A percentile compares a stretch with the other conserved stretches of the same genome.
phyloP scores from a whole-genome alignment of 2,797 vertebrate genomes.

The Mormyrops attenuatus region DNA sequence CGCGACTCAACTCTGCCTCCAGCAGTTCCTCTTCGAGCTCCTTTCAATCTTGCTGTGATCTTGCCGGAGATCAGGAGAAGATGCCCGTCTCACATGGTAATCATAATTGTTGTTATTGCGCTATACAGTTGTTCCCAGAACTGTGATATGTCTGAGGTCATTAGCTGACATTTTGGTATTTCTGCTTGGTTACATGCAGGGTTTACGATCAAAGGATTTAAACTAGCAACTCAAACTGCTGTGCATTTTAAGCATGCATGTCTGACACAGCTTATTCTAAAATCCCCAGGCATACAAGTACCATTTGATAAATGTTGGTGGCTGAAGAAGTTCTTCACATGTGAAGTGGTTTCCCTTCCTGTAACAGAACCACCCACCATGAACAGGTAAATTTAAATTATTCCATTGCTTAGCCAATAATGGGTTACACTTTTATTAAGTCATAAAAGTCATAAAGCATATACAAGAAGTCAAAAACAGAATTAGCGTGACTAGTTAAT shows the following conservation, averaged over 20 bases:
- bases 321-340: slow-evolving; percentile 26
- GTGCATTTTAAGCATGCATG: background rate
- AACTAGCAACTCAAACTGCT: background rate
- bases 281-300: slow-evolving; percentile 17
- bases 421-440: background rate
- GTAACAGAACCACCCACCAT: background rate
- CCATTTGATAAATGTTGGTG: slow-evolving; percentile 28
- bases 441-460: background rate
- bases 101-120: background rate
- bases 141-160: background rate
- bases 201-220: background rate
- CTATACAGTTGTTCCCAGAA: background rate
- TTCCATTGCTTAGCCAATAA: background rate
- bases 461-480: background rate
- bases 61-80: slow-evolving; percentile 19
- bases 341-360: slow-evolving; percentile 12
- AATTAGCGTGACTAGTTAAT: background rate
- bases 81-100: background rate
- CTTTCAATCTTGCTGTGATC: slow-evolving; percentile 13
- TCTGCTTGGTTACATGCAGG: background rate
- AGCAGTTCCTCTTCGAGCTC: slow-evolving; percentile 19
- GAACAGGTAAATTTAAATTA: slow-evolving; percentile 9
- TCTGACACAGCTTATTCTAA: background rate
- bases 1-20: slow-evolving; percentile 16
- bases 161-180: background rate